These are phyloP conservation scores for Athalia rosae DNA, from an alignment of 2,888 invertebrate genomes.

Conservation along the genomic window DNA sequence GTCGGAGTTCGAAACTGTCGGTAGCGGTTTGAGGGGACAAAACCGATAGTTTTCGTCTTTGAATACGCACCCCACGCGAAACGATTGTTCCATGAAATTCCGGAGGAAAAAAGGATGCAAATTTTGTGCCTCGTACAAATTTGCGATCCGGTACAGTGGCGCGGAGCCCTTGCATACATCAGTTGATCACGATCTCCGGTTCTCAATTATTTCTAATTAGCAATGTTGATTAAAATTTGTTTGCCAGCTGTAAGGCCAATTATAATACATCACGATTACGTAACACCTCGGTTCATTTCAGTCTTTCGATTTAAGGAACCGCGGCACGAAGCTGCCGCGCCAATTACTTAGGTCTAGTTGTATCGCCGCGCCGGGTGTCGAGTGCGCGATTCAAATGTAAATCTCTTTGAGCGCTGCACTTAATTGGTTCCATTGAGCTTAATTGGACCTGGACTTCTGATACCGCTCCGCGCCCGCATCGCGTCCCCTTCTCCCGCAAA, in stretches of 20 bases:
- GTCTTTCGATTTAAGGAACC: constrained; percentile 30
- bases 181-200: constrained; percentile 34
- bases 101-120: too few species aligned
- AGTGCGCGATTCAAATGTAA: constrained; percentile 38
- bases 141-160: neutral
- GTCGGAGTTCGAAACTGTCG: too few species aligned
- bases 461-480: neutral
- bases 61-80: neutral
- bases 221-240: constrained; percentile 17
- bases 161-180: neutral
- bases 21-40: too few species aligned
- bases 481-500: neutral
- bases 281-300: constrained; percentile 11
- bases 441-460: constrained; percentile 21
- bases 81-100: too few species aligned
- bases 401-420: constrained; percentile 31
- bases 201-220: neutral
- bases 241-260: neutral
- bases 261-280: constrained; percentile 23
- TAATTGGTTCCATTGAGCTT: constrained; percentile 29
- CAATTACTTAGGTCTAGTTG: constrained; percentile 30
- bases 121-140: too few species aligned
- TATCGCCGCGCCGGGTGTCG: constrained; percentile 16
- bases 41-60: neutral
- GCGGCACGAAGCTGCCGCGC: constrained; percentile 17